Evolutionary conservation across 2,797 vertebrate genomes (phyloP), one percentile per base, ranked within the genome.

Genomic region (Macropus fuliginosus): DNA sequence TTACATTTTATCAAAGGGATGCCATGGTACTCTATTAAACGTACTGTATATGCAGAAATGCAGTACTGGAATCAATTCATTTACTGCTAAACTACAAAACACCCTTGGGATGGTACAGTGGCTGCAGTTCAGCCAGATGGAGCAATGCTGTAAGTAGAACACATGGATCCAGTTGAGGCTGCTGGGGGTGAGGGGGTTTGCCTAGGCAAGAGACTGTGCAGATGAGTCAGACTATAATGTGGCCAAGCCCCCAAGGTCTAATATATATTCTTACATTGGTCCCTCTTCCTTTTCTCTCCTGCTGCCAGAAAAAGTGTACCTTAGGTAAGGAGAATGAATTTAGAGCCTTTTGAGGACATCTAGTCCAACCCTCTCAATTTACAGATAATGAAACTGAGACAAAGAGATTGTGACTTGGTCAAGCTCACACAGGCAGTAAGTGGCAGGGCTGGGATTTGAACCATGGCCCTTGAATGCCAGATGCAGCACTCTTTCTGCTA

Each of bases 41-140:
- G 50, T 91, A 21, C 12, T 16, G 29, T 96, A 94, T 94, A 92
- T 91, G 91, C 5, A 92, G 56, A 28, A 87, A 27, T 74, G 66
- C 50, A 54, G 66, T 24, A 56, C 13, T 59, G 92, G 90, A 94
- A 55, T 21, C 92, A 92, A 28, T 54, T 66, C 13, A 8, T 91
- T 46, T 94, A 24, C 31, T 62, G 57, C 8, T 56, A 54, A 95
- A 92, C 74, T 21, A 92, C 54, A 95, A 91, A n/a, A 52, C n/a
- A 46, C 29, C 92, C 31, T 87, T 54, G 55, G 62, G 94, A 50
- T 52, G 27, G 34, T 91, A 87, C 3, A 90, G 81, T 27, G 46
- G 57, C 95, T 95, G 81, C 5, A 54, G 46, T 34, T 93, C 59
- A 52, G 90, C 10, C 50, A 87, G 91, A 57, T 24, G n/a, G 31